Conservation (phyloP, 2,113 vertebrate species). For the Coptodon bakossiorum region DNA sequence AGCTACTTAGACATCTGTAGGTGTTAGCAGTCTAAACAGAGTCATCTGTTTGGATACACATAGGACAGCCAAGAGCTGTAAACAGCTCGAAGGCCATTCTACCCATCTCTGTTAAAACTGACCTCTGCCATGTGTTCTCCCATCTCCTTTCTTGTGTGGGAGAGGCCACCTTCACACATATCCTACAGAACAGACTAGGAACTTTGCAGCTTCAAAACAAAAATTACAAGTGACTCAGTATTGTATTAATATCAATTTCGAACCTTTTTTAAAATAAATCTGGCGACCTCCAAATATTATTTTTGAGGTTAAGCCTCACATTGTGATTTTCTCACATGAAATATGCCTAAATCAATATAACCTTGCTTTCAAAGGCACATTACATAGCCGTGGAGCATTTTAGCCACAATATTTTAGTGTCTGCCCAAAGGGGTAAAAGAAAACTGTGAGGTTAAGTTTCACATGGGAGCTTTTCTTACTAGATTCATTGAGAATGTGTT, state of each 20-base stretch:
- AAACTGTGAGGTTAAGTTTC: neutral
- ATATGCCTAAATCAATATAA: neutral
- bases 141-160: neutral
- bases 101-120: neutral
- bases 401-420: neutral
- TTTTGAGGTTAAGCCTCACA: neutral
- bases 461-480: neutral
- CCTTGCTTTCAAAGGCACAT: neutral
- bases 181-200: neutral
- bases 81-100: constrained; percentile 5
- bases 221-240: neutral
- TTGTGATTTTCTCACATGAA: neutral
- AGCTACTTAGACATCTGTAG: neutral
- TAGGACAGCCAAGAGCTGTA: neutral
- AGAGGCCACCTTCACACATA: neutral
- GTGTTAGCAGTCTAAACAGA: neutral
- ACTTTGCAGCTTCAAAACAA: neutral
- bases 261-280: neutral
- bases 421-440: neutral
- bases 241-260: neutral
- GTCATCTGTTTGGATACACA: neutral
- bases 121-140: neutral
- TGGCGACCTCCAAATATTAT: neutral
- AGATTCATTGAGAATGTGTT: neutral
- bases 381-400: neutral